Evolutionary conservation across 37 sponge, comb jelly and placozoan genomes (phyloP).

Genomic region (Hormiphora californensis): DNA sequence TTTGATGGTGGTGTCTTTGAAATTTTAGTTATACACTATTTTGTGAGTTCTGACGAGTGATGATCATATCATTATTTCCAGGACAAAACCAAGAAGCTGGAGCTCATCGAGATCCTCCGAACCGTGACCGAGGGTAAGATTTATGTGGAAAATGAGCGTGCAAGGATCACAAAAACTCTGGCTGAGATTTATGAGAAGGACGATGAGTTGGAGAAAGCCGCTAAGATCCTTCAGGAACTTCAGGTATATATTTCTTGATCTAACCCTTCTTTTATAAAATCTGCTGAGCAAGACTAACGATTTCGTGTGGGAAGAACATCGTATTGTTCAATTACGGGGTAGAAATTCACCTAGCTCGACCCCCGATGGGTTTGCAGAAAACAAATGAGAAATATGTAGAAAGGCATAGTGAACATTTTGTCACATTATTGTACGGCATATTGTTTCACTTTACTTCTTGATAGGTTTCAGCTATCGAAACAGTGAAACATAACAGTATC

Average conservation of each 20-base stretch:
- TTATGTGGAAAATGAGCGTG: slow-evolving; percentile 94
- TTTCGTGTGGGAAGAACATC: too few species aligned
- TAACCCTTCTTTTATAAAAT: too few species aligned
- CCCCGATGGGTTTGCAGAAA: not conserved
- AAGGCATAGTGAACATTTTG: not conserved
- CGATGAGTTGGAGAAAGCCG: slow-evolving; percentile 76
- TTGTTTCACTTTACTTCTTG: too few species aligned
- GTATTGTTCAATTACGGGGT: too few species aligned
- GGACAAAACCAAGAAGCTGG: slow-evolving; percentile 70
- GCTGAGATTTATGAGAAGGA: slow-evolving; percentile 78
- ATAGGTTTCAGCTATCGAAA: too few species aligned
- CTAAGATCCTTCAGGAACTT: slow-evolving; percentile 79
- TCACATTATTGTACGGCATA: not conserved
- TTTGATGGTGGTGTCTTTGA: not conserved
- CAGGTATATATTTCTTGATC: too few species aligned
- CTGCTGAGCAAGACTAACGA: too few species aligned
- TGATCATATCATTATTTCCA: not conserved
- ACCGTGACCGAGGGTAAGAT: slow-evolving; percentile 98
- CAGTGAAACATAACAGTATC: too few species aligned
- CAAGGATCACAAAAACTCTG: slow-evolving; percentile 85
- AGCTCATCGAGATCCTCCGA: slow-evolving; percentile 81
- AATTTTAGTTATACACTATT: too few species aligned
- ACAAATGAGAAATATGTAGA: not conserved
- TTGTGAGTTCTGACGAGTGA: not conserved
- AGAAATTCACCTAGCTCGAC: too few species aligned